Conservation (phyloP, 2,113 vertebrate genomes). For the Calypte anna region DNA sequence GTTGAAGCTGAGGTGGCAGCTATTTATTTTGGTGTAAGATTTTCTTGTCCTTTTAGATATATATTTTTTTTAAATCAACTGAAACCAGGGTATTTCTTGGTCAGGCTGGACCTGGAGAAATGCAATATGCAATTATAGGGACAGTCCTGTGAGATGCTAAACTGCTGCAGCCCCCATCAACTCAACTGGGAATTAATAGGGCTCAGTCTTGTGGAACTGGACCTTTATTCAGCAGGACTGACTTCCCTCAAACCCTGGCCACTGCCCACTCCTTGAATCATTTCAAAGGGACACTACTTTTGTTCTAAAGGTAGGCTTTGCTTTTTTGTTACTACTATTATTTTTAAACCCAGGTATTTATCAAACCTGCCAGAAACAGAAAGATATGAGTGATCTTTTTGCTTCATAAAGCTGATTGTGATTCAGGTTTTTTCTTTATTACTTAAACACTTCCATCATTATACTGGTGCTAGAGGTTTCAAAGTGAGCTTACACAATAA, state of each 20-base stretch:
- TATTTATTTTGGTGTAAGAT: conserved; percentile 10
- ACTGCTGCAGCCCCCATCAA: conserved; percentile 1
- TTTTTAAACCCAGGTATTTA: conserved; percentile 30
- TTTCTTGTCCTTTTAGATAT: background rate
- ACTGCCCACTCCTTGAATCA: background rate
- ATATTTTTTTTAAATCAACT: background rate
- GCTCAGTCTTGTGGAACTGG: background rate
- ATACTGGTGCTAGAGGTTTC: background rate
- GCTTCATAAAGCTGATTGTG: background rate
- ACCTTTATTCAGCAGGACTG: conserved; percentile 9
- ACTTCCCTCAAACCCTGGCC: background rate
- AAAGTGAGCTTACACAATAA: background rate
- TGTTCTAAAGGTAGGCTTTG: background rate
- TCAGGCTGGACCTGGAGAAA: conserved; percentile 62
- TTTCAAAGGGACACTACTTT: conserved; percentile 34
- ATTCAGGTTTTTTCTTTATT: background rate
- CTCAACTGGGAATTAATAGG: background rate
- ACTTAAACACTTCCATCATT: background rate
- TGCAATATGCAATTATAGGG: background rate
- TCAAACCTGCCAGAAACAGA: background rate
- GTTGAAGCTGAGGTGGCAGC: conserved; percentile 17
- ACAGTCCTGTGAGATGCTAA: background rate
- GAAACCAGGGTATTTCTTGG: conserved; percentile 25
- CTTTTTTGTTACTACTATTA: background rate
- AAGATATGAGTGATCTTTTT: background rate